Percentiles rank a stretch among this genome's conserved stretches.
These are phyloP conservation scores for Drosophila paramelanica DNA, from an alignment of 2,888 invertebrate genomes.

Conservation along the genomic window DNA sequence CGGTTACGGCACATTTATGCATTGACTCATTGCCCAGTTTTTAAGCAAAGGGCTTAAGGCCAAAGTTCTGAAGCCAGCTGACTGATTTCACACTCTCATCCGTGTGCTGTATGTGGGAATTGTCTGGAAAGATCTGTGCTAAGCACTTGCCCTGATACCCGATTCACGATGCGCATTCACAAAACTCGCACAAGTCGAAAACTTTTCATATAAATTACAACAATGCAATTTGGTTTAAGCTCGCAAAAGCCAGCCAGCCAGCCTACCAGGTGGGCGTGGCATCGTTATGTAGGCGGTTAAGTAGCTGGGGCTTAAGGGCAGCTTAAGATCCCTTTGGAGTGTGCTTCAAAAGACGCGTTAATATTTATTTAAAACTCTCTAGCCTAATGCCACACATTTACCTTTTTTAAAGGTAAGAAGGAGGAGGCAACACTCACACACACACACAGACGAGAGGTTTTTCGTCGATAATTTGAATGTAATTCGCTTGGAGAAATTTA, in stretches of 20 bases:
- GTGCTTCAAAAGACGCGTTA: slow-evolving; percentile 31
- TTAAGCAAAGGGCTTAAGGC: slow-evolving; percentile 6
- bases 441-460: slow-evolving; percentile 15
- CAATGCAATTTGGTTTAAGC: slow-evolving; percentile 61
- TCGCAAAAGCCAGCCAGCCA: slow-evolving; percentile 19
- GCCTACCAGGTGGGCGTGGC: slow-evolving; percentile 28
- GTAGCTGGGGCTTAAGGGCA: slow-evolving; percentile 11
- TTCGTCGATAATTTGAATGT: slow-evolving; percentile 71
- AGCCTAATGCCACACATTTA: slow-evolving; percentile 32
- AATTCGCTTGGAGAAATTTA: slow-evolving; percentile 72
- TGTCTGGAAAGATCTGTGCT: slow-evolving; percentile 13
- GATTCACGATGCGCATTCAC: slow-evolving; percentile 12
- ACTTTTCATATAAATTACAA: slow-evolving; percentile 77
- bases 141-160: slow-evolving; percentile 13
- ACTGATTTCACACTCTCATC: slow-evolving; percentile 31
- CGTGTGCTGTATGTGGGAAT: neutral
- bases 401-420: neutral
- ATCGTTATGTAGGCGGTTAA: neutral
- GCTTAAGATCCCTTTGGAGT: slow-evolving; percentile 23
- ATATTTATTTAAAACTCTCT: slow-evolving; percentile 71
- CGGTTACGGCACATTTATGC: slow-evolving; percentile 13
- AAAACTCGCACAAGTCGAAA: slow-evolving; percentile 47
- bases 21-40: slow-evolving; percentile 6
- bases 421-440: neutral
- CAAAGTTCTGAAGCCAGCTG: slow-evolving; percentile 28